Evolutionary conservation across 2,888 invertebrate genomes (phyloP).

Genomic region (Limnephilus rhombicus): DNA sequence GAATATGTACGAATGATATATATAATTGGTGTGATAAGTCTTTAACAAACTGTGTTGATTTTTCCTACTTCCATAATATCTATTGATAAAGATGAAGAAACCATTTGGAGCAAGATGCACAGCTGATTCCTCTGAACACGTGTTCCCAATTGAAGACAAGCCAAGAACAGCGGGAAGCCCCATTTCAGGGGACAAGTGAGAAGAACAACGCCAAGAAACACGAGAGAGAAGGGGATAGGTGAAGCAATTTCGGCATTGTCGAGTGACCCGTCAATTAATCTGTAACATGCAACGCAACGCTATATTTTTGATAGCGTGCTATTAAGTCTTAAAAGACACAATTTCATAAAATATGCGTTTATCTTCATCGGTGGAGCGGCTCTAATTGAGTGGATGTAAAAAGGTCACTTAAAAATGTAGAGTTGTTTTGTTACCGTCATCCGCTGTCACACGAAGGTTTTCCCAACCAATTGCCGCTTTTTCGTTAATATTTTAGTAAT

Average conservation of each 20-base stretch:
- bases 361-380: background rate
- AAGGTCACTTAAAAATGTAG: background rate
- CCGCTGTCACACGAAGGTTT: background rate
- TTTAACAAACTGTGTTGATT: background rate
- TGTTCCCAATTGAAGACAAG: constrained; percentile 61
- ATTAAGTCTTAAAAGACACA: background rate
- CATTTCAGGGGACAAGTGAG: constrained; percentile 44
- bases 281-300: constrained; percentile 20
- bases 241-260: constrained; percentile 29
- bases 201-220: background rate
- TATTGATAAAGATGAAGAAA: background rate
- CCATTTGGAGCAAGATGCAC: constrained; percentile 32
- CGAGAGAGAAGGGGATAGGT: background rate
- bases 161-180: background rate
- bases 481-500: background rate
- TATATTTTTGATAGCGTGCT: background rate
- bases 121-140: constrained; percentile 57
- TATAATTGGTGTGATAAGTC: background rate
- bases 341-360: background rate
- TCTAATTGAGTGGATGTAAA: background rate
- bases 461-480: background rate
- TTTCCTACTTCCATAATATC: background rate
- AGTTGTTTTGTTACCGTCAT: background rate
- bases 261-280: constrained; percentile 43
- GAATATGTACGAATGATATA: background rate